Conservation (phyloP, 2,113 vertebrate species). For the Forbesichthys papilliferus region DNA sequence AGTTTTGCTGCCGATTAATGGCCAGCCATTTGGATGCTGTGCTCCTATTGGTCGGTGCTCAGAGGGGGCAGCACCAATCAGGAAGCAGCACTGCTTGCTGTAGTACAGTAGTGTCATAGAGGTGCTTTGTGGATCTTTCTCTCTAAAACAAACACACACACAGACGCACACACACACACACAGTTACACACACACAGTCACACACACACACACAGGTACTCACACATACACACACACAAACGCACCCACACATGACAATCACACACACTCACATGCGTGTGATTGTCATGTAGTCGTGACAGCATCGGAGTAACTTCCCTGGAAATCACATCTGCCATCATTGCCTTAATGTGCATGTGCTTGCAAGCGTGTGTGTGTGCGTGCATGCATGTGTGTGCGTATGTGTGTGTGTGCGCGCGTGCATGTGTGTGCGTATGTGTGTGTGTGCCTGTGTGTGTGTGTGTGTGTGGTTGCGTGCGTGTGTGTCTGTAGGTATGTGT, state of each 20-base stretch:
- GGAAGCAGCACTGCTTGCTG: no score
- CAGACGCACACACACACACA: slow-evolving; percentile 23
- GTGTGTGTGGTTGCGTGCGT: background rate
- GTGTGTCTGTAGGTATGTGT: background rate
- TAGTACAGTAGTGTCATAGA: no score
- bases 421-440: background rate
- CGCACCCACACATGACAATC: background rate
- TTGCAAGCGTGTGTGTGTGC: background rate
- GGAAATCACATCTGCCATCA: slow-evolving; percentile 17
- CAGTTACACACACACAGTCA: background rate
- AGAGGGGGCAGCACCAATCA: no score
- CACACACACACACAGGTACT: background rate
- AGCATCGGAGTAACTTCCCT: background rate
- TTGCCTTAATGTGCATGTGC: background rate
- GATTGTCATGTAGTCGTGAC: background rate
- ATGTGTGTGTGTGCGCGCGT: no score
- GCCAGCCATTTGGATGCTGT: no score
- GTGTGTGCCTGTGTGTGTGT: background rate
- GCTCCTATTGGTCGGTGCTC: no score
- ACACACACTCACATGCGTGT: background rate
- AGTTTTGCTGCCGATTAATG: no score
- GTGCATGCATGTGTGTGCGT: background rate
- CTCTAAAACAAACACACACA: background rate
- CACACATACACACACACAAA: slow-evolving; percentile 8
- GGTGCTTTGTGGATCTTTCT: no score